Conservation (phyloP, 92 coral and sea anemone genomes). For the Epizoanthus illoricatus region DNA sequence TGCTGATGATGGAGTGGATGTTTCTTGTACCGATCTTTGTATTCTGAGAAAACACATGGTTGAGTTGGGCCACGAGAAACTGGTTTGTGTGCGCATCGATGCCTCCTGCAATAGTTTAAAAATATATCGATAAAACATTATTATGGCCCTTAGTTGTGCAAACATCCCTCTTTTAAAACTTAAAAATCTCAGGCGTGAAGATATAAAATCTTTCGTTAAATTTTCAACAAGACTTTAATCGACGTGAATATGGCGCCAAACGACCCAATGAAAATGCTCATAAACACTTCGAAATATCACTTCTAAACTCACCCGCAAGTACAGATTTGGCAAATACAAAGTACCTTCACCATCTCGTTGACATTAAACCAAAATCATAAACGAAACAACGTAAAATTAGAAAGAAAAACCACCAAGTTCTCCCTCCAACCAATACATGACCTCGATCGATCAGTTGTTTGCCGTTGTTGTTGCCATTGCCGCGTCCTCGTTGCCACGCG, state of each 20-base stretch:
- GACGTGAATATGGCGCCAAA: constrained; percentile 11
- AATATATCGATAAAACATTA: not conserved
- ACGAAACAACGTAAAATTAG: constrained; percentile 20
- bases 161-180: not conserved
- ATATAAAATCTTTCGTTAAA: too few species aligned
- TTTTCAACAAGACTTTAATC: not conserved
- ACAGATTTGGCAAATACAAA: constrained; percentile 98
- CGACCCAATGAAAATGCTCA: not conserved
- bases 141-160: not conserved
- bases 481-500: constrained; percentile 70
- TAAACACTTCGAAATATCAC: not conserved
- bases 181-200: not conserved
- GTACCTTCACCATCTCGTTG: constrained; percentile 71
- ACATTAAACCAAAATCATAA: constrained; percentile 1
- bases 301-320: constrained; percentile 90
- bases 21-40: constrained; percentile 87
- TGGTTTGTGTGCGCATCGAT: constrained; percentile 95
- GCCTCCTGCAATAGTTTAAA: constrained; percentile 71
- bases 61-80: constrained; percentile 70
- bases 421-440: constrained; percentile 4
- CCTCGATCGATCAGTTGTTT: constrained; percentile 27
- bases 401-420: constrained; percentile 30
- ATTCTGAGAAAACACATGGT: constrained; percentile 92
- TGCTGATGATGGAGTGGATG: constrained; percentile 73
- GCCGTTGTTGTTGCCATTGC: constrained; percentile 51